Percentiles rank a stretch among this genome's conserved stretches.
phyloP scores from a whole-genome alignment of 2,888 invertebrate species.

The Chaitophorus viminalis region DNA sequence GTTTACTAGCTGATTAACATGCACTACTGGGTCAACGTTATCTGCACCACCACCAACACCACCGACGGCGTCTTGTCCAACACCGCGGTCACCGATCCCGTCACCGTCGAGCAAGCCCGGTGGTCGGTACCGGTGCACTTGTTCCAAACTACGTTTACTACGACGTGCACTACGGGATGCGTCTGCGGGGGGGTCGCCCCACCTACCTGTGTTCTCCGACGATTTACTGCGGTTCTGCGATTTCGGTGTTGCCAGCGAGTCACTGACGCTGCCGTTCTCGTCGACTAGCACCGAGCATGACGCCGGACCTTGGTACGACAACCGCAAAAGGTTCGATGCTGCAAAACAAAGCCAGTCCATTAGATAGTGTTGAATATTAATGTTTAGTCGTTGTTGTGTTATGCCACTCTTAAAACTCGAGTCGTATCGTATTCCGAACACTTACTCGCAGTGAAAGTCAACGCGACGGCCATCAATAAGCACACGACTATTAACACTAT shows the following conservation, averaged over 20 bases:
- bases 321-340: slow-evolving; percentile 85
- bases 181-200: not conserved
- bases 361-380: not conserved
- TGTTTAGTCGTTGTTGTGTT: too few species aligned
- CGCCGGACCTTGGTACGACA: slow-evolving; percentile 85
- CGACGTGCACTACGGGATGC: slow-evolving; percentile 33
- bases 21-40: not conserved
- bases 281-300: slow-evolving; percentile 77
- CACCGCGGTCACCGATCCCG: slow-evolving; percentile 10
- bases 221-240: slow-evolving; percentile 8
- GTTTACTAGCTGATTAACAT: slow-evolving; percentile 1
- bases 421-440: slow-evolving; percentile 13
- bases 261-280: slow-evolving; percentile 39
- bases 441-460: slow-evolving; percentile 89
- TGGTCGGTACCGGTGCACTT: not conserved
- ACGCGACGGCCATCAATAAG: slow-evolving; percentile 82
- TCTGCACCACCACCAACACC: not conserved
- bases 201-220: slow-evolving; percentile 59
- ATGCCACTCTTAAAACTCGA: too few species aligned
- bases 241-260: not conserved
- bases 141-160: slow-evolving; percentile 52
- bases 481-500: slow-evolving; percentile 87
- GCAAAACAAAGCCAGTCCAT: slow-evolving; percentile 66
- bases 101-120: not conserved
- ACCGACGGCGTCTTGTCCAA: not conserved